These are phyloP conservation scores for Halcyon smyrnensis DNA, from an alignment of 2,797 vertebrate genomes.

Conservation along the genomic window DNA sequence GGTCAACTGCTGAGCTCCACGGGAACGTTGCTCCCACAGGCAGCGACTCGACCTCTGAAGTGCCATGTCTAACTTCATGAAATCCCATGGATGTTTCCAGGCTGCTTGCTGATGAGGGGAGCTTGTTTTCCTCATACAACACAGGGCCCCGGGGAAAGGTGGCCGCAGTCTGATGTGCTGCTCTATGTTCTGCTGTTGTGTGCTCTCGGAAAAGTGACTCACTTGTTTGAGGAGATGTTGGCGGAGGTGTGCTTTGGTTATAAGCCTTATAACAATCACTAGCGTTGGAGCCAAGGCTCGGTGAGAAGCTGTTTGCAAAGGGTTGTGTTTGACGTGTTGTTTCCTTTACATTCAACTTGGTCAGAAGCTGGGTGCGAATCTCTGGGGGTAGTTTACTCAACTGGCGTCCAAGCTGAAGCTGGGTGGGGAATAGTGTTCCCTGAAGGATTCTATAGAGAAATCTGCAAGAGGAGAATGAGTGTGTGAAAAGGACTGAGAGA, in stretches of 20 bases:
- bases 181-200: background rate
- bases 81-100: conserved; percentile 69
- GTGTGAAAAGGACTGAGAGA: background rate
- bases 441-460: conserved; percentile 93
- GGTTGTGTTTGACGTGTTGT: background rate
- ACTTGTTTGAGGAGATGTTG: background rate
- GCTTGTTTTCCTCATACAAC: conserved; percentile 31
- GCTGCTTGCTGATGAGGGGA: background rate
- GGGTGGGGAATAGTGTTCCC: conserved; percentile 90
- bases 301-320: conserved; percentile 6
- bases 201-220: conserved; percentile 19
- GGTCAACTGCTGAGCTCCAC: conserved; percentile 51
- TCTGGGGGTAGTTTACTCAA: conserved; percentile 80
- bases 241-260: conserved; percentile 16
- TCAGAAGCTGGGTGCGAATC: conserved; percentile 77
- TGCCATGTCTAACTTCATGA: conserved; percentile 47
- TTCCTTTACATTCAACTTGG: conserved; percentile 73
- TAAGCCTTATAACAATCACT: background rate
- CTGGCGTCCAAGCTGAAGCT: conserved; percentile 88
- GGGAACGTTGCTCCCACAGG: conserved; percentile 6
- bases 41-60: conserved; percentile 18
- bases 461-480: conserved; percentile 72
- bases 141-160: conserved; percentile 16
- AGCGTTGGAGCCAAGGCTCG: background rate
- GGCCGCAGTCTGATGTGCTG: background rate